Conservation (phyloP, 1,140 invertebrate species). For the Popillia japonica region DNA sequence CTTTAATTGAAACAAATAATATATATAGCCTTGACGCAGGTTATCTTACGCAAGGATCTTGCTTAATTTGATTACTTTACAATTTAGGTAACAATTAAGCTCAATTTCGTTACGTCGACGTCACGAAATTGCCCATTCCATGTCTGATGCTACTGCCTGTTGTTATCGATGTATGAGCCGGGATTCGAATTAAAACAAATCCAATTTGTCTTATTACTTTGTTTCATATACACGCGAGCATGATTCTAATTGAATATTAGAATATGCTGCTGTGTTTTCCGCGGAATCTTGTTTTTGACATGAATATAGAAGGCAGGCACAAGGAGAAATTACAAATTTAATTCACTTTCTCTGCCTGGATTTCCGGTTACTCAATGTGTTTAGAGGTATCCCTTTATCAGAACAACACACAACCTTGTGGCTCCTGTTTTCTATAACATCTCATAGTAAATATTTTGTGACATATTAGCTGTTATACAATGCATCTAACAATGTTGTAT, state of each 20-base stretch:
- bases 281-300: too few relatives aligned
- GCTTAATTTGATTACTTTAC: constrained; percentile 11
- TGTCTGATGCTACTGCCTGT: background rate
- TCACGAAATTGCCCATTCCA: background rate
- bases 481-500: too few relatives aligned
- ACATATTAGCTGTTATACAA: too few relatives aligned
- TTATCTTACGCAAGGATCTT: background rate
- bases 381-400: too few relatives aligned
- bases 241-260: background rate
- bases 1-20: constrained; percentile 16
- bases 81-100: constrained; percentile 11
- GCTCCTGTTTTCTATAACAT: too few relatives aligned
- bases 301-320: too few relatives aligned
- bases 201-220: background rate
- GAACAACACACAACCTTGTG: too few relatives aligned
- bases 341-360: too few relatives aligned
- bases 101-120: background rate
- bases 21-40: background rate
- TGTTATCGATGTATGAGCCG: background rate
- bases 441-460: too few relatives aligned
- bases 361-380: too few relatives aligned
- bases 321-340: too few relatives aligned
- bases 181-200: background rate
- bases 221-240: background rate
- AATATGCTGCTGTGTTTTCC: background rate